phyloP scores from a whole-genome alignment of 1,140 invertebrate genomes.

The Aphelenchoides besseyi region DNA sequence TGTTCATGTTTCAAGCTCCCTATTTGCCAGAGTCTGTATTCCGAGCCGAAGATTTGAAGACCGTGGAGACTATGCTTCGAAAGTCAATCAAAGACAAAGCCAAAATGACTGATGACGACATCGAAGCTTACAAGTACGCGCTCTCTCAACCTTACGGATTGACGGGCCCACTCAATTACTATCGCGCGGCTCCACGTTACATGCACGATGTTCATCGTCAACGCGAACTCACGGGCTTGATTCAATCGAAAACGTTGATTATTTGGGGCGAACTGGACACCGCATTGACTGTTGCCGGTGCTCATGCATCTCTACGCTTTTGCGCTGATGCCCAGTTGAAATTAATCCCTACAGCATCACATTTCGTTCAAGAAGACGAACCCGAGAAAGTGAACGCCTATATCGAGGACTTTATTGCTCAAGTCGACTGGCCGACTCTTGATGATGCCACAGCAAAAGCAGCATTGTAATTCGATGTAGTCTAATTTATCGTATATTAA shows the following conservation, averaged over 20 bases:
- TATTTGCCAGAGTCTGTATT: constrained; percentile 71
- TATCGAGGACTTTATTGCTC: constrained; percentile 70
- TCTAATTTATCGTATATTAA: too few relatives aligned
- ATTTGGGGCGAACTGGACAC: constrained; percentile 71
- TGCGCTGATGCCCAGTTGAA: constrained; percentile 70
- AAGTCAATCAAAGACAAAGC: constrained; percentile 35
- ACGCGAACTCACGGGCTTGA: background rate
- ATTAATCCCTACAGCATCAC: constrained; percentile 70
- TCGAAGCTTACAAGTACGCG: constrained; percentile 76
- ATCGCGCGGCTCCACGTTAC: background rate
- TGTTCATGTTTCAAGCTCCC: constrained; percentile 74
- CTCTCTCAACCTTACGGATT: constrained; percentile 68
- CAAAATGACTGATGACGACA: constrained; percentile 66
- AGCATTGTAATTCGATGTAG: too few relatives aligned
- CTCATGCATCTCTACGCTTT: constrained; percentile 71
- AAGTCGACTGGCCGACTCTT: background rate
- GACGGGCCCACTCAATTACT: background rate
- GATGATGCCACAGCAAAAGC: too few relatives aligned
- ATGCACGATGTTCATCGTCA: background rate
- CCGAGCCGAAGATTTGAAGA: constrained; percentile 69
- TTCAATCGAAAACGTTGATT: constrained; percentile 68
- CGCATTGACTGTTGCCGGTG: constrained; percentile 68
- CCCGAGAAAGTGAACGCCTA: constrained; percentile 71
- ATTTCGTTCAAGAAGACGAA: constrained; percentile 76
- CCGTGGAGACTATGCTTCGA: constrained; percentile 69